Base-by-base conservation (phyloP, 92 coral and sea anemone species). In the Bergia sp. region DNA sequence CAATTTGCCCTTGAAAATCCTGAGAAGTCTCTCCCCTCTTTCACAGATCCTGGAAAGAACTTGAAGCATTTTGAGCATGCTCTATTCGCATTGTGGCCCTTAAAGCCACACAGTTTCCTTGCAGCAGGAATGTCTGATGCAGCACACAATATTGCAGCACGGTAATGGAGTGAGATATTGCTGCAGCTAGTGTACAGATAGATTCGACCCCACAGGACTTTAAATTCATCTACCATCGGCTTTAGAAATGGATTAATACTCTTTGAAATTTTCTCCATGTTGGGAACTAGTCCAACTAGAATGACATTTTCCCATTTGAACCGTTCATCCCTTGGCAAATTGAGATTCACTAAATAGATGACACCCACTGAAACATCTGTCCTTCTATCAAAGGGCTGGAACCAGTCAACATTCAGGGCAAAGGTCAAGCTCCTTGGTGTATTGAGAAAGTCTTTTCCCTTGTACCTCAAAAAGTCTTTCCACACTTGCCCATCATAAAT, bases 61-160 rank as follows among this genome's bases (percentile, higher is more conserved):
- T 86, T 86, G 41, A 90, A 90, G 73, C 92, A 90, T 67, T 90
- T 90, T 67, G 90, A 86, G 15, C 90, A 90, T 13, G 90, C 92
- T 38, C 92, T 50, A 73, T 86, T 89, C 37, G 86, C 92, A 65
- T 85, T 64, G 58, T 85, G 89, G 2, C 92, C 89, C 67, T 89
- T 89, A 36, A 86, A 90, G 7, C 92, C 92, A 75, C 89, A 90
- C 3, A 90, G 53, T 6, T 90, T 85, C 75, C 89, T 67, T 40
- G 86, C 85, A 61, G 86, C 92, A 43, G 95, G 93, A 6, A 87
- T 75, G 78, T 87, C 95, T 39, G 91, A 90, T 78, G 94, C 91
- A 16, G 92, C 92, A 79, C 86, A 85, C 55, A 89, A 84, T 53
- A 91, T 29, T 72, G 76, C 76, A 72, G 76, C 76, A 23, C 76